Percentiles rank a stretch among this genome's conserved stretches.
These are phyloP conservation scores for Allacma fusca DNA, from an alignment of 2,888 invertebrate genomes.

Conservation along the genomic window DNA sequence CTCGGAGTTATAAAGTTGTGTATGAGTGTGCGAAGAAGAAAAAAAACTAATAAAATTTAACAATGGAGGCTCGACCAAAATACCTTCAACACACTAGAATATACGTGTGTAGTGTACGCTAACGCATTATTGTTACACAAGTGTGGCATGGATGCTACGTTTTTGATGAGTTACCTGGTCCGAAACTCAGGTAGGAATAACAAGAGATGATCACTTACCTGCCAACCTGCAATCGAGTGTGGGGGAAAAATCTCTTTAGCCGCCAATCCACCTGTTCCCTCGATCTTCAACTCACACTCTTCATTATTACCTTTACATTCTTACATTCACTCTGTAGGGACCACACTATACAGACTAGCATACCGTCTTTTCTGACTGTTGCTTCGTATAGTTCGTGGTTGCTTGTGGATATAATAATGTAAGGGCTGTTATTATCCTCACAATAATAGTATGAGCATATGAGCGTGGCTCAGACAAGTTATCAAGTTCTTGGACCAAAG, in stretches of 20 bases:
- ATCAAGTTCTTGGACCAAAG: no score
- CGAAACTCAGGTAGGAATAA: constrained; percentile 30
- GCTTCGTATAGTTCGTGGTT: no score
- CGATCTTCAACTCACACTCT: not conserved
- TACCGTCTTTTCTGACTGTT: no score
- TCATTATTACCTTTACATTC: constrained; percentile 12
- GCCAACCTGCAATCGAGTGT: constrained; percentile 14
- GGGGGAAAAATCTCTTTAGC: constrained; percentile 23
- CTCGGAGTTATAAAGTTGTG: not conserved
- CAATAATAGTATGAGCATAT: no score
- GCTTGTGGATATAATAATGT: no score
- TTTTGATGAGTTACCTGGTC: constrained; percentile 26
- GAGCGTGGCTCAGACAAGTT: no score
- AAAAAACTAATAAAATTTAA: constrained; percentile 16
- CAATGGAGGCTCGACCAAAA: constrained; percentile 3
- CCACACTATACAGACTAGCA: no score
- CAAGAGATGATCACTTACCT: constrained; percentile 11
- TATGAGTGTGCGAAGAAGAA: not conserved
- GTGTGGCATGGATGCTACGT: not conserved
- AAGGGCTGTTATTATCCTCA: no score
- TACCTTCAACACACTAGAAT: not conserved
- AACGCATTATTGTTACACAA: not conserved
- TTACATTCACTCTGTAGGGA: constrained; percentile 8
- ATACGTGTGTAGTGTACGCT: no score
- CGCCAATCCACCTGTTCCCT: constrained; percentile 34